Percentiles rank a stretch among this genome's conserved stretches.
Conservation (phyloP, 2,888 invertebrate genomes). For the Heteromurus nitidus region DNA sequence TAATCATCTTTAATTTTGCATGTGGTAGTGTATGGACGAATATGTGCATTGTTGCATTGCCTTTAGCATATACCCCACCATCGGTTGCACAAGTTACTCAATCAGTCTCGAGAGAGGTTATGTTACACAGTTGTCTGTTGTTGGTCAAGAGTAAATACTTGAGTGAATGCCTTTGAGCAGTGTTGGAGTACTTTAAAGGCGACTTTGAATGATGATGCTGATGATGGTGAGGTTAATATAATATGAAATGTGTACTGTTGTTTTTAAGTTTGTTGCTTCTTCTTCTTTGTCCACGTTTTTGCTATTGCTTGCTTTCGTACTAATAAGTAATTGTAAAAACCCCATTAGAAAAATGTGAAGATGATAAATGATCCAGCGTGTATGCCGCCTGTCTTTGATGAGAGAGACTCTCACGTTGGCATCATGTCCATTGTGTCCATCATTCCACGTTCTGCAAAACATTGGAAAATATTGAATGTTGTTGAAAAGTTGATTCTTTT, state of each 20-base stretch:
- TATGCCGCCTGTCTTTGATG: neutral
- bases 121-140: slow-evolving; percentile 38
- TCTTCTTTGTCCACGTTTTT: too few species aligned
- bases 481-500: too few species aligned
- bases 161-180: slow-evolving; percentile 12
- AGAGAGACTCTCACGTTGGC: slow-evolving; percentile 35
- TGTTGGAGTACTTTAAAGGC: neutral
- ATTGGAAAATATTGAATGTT: too few species aligned
- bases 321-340: too few species aligned
- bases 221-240: neutral
- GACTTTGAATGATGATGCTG: neutral
- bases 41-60: slow-evolving; percentile 17
- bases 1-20: slow-evolving; percentile 35
- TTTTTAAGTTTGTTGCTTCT: neutral
- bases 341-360: too few species aligned
- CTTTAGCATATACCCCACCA: neutral
- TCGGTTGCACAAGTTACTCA: slow-evolving; percentile 38
- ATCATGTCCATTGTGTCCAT: slow-evolving; percentile 73
- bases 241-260: neutral
- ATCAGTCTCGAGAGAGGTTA: slow-evolving; percentile 34
- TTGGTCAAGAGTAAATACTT: slow-evolving; percentile 52
- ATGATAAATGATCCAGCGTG: neutral
- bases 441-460: slow-evolving; percentile 72
- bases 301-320: slow-evolving; percentile 10
- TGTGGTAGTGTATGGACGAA: neutral